Evolutionary conservation across 2,797 vertebrate genomes (phyloP), one percentile per base, ranked within the genome.

Genomic region (Karalla daura): DNA sequence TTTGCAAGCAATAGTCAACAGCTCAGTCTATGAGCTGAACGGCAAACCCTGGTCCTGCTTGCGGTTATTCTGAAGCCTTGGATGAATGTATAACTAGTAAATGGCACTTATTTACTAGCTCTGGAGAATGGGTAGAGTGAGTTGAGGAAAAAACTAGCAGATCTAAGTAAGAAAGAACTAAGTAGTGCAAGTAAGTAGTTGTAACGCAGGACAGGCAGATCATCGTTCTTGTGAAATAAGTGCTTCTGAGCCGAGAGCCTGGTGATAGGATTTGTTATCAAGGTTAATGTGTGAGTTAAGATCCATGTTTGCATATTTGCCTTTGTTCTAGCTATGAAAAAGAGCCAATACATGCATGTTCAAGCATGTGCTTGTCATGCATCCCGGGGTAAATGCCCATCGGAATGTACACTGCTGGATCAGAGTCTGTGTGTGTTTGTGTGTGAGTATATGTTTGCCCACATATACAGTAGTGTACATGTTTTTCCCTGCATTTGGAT

Each of bases 401-500:
- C 52, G 58, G 11, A n/a, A 50, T 50, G 44, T 12, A 45, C 9
- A 25, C 9, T 24, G 32, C 21, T 27, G 40, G 5, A 56, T 51
- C 21, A 67, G 24, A 15, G 32, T 35, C 6, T 30, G 10, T 30
- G 28, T 30, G 28, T 7, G 28, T 7, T 24, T 35, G 28, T 30
- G 10, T 30, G 28, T 30, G 28, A 30, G 28, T 7, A 28, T 37
- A 45, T 40, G 54, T 63, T 21, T 46, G n/a, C 64, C 43, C 25
- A 65, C 21, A 70, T 46, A 58, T 63, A 81, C 67, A 74, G 62
- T 64, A 69, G 36, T 24, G 15, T 36, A 21, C 17, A 39, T 50
- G 3, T 77, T 61, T 18, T 54, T 75, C 76, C 78, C 70, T 83
- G 80, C 66, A 51, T 43, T 76, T 7, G 63, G 43, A 61, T 24